These are phyloP conservation scores for Melanotaenia pygmaea DNA, from an alignment of 2,797 vertebrate species.

Conservation along the genomic window DNA sequence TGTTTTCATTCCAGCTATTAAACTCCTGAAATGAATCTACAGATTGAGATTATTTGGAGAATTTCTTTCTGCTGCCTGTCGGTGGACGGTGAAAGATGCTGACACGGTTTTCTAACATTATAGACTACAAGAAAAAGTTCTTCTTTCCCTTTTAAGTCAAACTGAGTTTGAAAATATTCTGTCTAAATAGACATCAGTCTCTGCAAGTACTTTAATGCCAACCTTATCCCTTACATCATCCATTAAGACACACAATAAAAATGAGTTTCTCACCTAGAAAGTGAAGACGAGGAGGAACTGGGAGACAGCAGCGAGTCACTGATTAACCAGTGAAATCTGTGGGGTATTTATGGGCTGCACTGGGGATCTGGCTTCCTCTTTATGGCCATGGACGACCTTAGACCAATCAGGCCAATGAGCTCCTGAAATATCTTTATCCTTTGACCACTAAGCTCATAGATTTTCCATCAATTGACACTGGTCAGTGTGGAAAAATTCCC, in stretches of 20 bases:
- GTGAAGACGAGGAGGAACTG: slow-evolving; percentile 36
- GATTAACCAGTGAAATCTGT: slow-evolving; percentile 11
- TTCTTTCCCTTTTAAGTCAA: too few species aligned
- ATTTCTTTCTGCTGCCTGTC: not conserved
- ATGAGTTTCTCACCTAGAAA: slow-evolving; percentile 58
- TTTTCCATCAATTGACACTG: slow-evolving; percentile 4
- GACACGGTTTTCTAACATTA: not conserved
- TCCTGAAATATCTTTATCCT: slow-evolving; percentile 66
- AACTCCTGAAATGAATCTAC: not conserved
- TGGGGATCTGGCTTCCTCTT: slow-evolving; percentile 31
- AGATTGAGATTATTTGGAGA: not conserved
- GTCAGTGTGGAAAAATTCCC: slow-evolving; percentile 4
- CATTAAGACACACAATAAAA: slow-evolving; percentile 10
- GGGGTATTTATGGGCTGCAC: slow-evolving; percentile 60
- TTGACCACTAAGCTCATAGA: slow-evolving; percentile 50
- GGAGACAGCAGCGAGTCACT: slow-evolving; percentile 28
- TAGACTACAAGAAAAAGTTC: not conserved
- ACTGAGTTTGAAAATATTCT: not conserved
- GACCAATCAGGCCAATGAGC: slow-evolving; percentile 33
- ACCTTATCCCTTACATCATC: slow-evolving; percentile 8
- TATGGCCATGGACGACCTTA: slow-evolving; percentile 55
- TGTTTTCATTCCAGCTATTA: not conserved
- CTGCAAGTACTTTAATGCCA: not conserved
- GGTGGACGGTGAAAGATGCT: not conserved
- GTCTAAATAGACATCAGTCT: too few species aligned